Evolutionary conservation across 2,113 vertebrate genomes (phyloP).

Genomic region (human (Homo sapiens)): GRCh38 chr11:65102001-65102500

Average conservation of each 20-base stretch:
- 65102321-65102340: background rate
- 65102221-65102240: background rate
- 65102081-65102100: background rate
- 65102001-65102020: background rate
- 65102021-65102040: background rate
- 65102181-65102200: background rate
- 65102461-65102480: background rate
- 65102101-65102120: background rate
- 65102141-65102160: background rate
- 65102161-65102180: background rate
- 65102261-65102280: background rate
- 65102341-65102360: background rate
- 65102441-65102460: background rate
- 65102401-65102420: background rate
- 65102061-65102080: background rate
- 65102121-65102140: background rate
- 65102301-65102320: background rate
- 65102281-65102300: background rate
- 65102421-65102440: background rate
- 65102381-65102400: background rate
- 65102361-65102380: background rate
- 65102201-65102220: background rate
- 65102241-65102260: background rate
- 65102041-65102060: background rate
- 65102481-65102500: background rate